Percentiles rank a stretch among this genome's conserved stretches.
These are phyloP conservation scores for Helleia helle DNA, from an alignment of 2,888 invertebrate species.

Conservation along the genomic window DNA sequence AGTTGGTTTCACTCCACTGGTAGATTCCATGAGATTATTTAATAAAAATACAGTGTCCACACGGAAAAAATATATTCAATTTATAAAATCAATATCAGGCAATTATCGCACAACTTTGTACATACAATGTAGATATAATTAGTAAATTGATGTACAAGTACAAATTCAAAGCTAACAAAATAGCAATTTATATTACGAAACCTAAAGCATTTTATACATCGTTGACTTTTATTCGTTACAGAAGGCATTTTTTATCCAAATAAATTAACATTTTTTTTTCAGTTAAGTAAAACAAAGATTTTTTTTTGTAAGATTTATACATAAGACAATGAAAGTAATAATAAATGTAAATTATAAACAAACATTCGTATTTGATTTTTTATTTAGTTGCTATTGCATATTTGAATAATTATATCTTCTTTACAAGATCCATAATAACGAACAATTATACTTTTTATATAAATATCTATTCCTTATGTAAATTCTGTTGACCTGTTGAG, in stretches of 20 bases:
- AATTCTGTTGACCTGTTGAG: conserved; percentile 15
- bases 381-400: neutral
- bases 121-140: conserved; percentile 51
- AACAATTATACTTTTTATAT: conserved; percentile 4
- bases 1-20: too few relatives aligned
- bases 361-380: too few relatives aligned
- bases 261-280: too few relatives aligned
- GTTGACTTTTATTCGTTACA: neutral
- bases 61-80: conserved; percentile 72
- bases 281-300: too few relatives aligned
- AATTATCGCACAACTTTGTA: conserved; percentile 68
- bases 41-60: conserved; percentile 45
- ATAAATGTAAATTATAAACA: too few relatives aligned
- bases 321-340: too few relatives aligned
- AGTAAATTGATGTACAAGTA: conserved; percentile 18
- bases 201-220: conserved; percentile 12
- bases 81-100: conserved; percentile 73
- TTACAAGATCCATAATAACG: neutral
- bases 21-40: too few relatives aligned
- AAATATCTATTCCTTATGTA: conserved; percentile 5
- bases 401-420: neutral
- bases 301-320: neutral
- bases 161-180: conserved; percentile 8
- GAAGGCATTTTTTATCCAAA: too few relatives aligned
- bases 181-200: conserved; percentile 10